Evolutionary conservation across 53 echinoderm and acorn worm species (phyloP).

Genomic region (Patiria pectinifera): DNA sequence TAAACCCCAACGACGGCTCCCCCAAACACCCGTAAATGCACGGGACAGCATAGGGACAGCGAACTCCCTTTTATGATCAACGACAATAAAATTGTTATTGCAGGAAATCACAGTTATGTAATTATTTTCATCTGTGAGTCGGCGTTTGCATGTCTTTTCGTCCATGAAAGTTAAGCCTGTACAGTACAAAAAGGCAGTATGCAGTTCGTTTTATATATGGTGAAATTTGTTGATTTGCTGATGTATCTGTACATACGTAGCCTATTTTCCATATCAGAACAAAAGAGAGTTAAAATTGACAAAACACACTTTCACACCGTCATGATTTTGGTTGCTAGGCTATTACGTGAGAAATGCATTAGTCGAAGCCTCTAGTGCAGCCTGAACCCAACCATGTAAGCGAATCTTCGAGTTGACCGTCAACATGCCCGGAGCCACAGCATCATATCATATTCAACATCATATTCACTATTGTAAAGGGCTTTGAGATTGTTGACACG

Average conservation of each 20-base stretch:
- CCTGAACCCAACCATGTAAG: too few species aligned
- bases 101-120: background rate
- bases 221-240: too few species aligned
- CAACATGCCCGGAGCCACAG: background rate
- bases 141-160: background rate
- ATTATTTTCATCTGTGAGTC: background rate
- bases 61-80: background rate
- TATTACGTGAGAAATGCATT: too few species aligned
- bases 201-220: too few species aligned
- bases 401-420: background rate
- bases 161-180: background rate
- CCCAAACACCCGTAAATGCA: slow-evolving; percentile 20
- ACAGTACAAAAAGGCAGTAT: too few species aligned
- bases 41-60: background rate
- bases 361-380: too few species aligned
- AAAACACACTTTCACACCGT: too few species aligned
- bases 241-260: too few species aligned
- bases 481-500: too few species aligned
- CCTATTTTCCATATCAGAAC: too few species aligned
- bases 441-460: background rate
- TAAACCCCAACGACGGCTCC: slow-evolving; percentile 1
- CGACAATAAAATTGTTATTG: background rate
- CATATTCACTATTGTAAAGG: background rate
- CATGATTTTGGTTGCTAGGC: too few species aligned
- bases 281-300: too few species aligned